phyloP scores from a whole-genome alignment of 2,888 invertebrate species.

The Nudaria mundana region DNA sequence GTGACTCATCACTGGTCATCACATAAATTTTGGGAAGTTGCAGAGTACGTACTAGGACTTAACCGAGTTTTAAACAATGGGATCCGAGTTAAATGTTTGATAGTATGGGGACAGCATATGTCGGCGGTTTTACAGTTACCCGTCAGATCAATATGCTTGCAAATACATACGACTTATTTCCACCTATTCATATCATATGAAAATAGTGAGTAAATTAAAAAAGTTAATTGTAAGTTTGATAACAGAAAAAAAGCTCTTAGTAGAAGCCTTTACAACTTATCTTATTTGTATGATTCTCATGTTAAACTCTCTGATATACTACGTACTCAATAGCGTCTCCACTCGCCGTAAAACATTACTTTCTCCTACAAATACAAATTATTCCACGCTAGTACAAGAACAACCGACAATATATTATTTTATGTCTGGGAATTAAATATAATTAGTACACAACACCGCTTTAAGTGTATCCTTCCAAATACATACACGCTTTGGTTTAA shows the following conservation, averaged over 20 bases:
- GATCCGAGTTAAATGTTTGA: slow-evolving; percentile 6
- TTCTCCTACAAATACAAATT: slow-evolving; percentile 48
- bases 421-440: slow-evolving; percentile 26
- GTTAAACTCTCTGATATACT: slow-evolving; percentile 25
- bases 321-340: slow-evolving; percentile 15
- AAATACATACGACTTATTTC: too few relatives aligned
- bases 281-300: slow-evolving; percentile 13
- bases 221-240: too few relatives aligned
- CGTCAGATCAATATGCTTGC: slow-evolving; percentile 36
- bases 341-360: slow-evolving; percentile 24
- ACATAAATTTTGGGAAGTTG: slow-evolving; percentile 35
- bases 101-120: slow-evolving; percentile 50
- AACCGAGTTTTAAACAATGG: slow-evolving; percentile 32
- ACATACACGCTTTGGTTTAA: slow-evolving; percentile 21
- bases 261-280: slow-evolving; percentile 9
- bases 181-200: too few relatives aligned
- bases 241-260: too few relatives aligned
- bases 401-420: slow-evolving; percentile 28
- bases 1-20: slow-evolving; percentile 54
- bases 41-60: slow-evolving; percentile 22
- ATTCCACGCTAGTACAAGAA: slow-evolving; percentile 31
- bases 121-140: slow-evolving; percentile 40
- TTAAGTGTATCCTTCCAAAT: slow-evolving; percentile 19
- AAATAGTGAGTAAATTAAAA: too few relatives aligned
- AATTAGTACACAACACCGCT: slow-evolving; percentile 25